Evolutionary conservation across 2,113 vertebrate species (phyloP).

Genomic region (Pterocles gutturalis): DNA sequence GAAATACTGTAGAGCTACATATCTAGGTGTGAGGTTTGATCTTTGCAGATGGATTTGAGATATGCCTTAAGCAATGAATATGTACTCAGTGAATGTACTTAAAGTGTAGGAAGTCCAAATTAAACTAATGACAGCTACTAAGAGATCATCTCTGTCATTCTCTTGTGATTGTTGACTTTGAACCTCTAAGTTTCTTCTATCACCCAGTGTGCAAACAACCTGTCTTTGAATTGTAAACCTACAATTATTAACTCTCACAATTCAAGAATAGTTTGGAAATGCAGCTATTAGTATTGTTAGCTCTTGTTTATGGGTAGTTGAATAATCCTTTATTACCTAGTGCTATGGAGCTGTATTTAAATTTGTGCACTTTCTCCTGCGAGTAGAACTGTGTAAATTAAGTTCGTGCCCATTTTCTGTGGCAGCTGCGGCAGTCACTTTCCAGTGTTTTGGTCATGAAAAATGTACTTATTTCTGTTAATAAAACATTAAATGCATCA

Average conservation of each 20-base stretch:
- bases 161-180: not conserved
- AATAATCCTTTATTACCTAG: not conserved
- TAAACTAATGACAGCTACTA: not conserved
- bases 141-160: not conserved
- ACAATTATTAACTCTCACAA: not conserved
- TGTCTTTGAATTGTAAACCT: not conserved
- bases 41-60: not conserved
- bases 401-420: not conserved
- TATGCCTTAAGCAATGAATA: not conserved
- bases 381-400: not conserved
- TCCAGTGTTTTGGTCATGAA: not conserved
- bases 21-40: not conserved
- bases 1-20: not conserved
- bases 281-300: not conserved
- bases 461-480: not conserved
- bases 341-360: not conserved
- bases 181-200: not conserved
- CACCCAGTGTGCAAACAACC: not conserved
- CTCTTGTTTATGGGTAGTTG: not conserved
- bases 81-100: not conserved
- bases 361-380: not conserved
- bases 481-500: conserved; percentile 8
- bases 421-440: not conserved
- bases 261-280: not conserved
- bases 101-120: not conserved